Evolutionary conservation across 2,888 invertebrate genomes (phyloP).

Genomic region (Tridacna gigas): DNA sequence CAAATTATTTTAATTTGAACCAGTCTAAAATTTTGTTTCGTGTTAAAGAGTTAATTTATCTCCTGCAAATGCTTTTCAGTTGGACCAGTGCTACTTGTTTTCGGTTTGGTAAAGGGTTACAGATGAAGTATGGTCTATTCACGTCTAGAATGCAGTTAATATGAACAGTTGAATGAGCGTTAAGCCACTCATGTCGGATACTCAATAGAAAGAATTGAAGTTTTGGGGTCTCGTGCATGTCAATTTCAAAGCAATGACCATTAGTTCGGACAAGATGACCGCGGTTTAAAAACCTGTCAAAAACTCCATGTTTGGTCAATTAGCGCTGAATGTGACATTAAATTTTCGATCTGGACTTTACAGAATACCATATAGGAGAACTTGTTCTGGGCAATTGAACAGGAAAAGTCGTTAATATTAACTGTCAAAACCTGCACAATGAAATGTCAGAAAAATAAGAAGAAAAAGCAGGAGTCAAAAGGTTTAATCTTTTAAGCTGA

Average conservation of each 20-base stretch:
- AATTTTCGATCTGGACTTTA: conserved; percentile 35
- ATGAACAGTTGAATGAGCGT: conserved; percentile 1
- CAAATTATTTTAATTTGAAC: neutral
- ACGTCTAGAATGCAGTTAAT: conserved; percentile 8
- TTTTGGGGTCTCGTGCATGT: conserved; percentile 20
- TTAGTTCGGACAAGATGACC: conserved; percentile 53
- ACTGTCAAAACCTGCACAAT: conserved; percentile 34
- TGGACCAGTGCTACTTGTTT: neutral
- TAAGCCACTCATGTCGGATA: neutral
- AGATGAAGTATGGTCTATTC: neutral
- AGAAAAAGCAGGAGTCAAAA: conserved; percentile 5
- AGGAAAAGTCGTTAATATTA: conserved; percentile 31
- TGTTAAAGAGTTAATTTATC: no score
- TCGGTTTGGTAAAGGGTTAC: neutral
- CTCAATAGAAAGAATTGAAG: conserved; percentile 5
- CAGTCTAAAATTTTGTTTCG: no score
- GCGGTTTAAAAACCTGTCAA: conserved; percentile 27
- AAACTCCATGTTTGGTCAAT: conserved; percentile 59
- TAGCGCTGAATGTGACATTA: conserved; percentile 49
- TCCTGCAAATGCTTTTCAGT: neutral
- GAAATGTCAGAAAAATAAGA: neutral
- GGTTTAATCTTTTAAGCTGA: conserved; percentile 10
- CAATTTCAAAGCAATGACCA: conserved; percentile 39
- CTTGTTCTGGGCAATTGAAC: conserved; percentile 42
- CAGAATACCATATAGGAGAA: conserved; percentile 5